These are phyloP conservation scores for Stramonita haemastoma DNA, from an alignment of 2,888 invertebrate species.

Conservation along the genomic window DNA sequence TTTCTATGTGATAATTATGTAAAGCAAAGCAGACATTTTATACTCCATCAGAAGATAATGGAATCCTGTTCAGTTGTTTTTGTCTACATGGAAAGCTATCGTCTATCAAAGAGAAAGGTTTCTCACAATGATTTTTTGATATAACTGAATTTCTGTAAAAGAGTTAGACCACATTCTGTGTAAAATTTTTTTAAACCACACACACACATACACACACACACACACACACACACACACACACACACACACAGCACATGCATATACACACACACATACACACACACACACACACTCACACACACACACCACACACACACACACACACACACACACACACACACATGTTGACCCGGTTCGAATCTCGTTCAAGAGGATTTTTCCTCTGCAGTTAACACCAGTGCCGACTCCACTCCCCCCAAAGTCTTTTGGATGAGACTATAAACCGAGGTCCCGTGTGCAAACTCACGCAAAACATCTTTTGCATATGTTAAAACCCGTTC, in stretches of 20 bases:
- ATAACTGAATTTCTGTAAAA: neutral
- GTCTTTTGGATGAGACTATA: too few species aligned
- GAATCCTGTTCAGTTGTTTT: too few species aligned
- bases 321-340: neutral
- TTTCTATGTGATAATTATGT: neutral
- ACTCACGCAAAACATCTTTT: too few species aligned
- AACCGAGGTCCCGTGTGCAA: too few species aligned
- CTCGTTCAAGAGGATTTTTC: too few species aligned
- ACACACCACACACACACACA: neutral
- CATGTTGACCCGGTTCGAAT: too few species aligned
- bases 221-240: slow-evolving; percentile 14
- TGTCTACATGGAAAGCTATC: neutral
- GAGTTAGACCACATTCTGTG: neutral
- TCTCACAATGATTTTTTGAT: neutral
- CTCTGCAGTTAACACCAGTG: too few species aligned
- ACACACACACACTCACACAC: neutral
- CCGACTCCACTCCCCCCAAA: too few species aligned
- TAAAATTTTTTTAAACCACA: neutral
- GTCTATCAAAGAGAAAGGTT: neutral
- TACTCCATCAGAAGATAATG: neutral
- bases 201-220: neutral
- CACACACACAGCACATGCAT: slow-evolving; percentile 14
- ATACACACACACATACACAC: neutral
- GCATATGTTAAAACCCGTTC: too few species aligned
- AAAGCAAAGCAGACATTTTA: neutral